phyloP scores from a whole-genome alignment of 2,888 invertebrate species.

The Macroteleia sp. region DNA sequence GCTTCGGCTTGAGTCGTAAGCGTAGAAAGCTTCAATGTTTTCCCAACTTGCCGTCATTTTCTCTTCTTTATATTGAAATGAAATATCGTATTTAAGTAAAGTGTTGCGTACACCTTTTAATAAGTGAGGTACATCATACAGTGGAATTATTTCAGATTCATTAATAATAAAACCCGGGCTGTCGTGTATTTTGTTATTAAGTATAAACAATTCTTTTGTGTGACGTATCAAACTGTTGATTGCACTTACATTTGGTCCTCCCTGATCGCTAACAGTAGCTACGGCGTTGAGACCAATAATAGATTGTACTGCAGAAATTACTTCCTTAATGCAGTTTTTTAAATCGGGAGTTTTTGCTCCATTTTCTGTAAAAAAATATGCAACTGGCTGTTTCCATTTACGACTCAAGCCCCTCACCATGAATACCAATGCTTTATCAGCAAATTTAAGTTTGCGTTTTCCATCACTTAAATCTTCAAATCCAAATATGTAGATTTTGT shows the following conservation, averaged over 20 bases:
- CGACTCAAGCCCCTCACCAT: too few relatives aligned
- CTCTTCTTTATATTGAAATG: neutral
- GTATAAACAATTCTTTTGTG: neutral
- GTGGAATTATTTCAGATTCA: neutral
- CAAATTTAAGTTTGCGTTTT: too few relatives aligned
- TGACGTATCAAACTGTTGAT: neutral
- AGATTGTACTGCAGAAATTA: too few relatives aligned
- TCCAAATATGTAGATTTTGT: too few relatives aligned
- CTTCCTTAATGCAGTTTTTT: too few relatives aligned
- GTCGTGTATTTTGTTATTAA: neutral
- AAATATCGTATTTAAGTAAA: neutral
- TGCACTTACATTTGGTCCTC: neutral
- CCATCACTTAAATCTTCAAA: too few relatives aligned
- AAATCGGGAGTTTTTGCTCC: too few relatives aligned
- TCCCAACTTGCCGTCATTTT: neutral
- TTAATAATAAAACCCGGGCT: neutral
- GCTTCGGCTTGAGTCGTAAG: neutral
- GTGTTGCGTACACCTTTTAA: conserved; percentile 2
- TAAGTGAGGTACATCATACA: neutral
- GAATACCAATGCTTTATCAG: too few relatives aligned
- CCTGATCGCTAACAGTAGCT: conserved; percentile 6
- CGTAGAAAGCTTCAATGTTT: neutral
- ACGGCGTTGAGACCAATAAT: too few relatives aligned
- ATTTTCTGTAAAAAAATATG: too few relatives aligned
- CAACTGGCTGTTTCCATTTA: too few relatives aligned